Conservation (phyloP, 2,888 invertebrate species). For the Gymnosoma rotundatum region DNA sequence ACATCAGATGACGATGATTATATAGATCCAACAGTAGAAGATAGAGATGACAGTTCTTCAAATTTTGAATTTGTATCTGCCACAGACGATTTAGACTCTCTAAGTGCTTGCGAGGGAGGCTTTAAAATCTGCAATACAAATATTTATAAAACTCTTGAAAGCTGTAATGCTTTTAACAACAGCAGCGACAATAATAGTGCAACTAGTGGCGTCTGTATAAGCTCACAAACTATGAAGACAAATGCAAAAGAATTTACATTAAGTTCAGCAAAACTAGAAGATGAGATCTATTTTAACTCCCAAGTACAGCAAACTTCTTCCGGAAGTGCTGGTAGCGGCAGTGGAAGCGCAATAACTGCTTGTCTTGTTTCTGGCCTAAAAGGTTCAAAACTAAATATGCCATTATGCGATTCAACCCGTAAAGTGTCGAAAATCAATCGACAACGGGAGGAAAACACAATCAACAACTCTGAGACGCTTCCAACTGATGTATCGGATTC, state of each 20-base stretch:
- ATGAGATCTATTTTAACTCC: constrained; percentile 55
- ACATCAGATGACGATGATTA: constrained; percentile 96
- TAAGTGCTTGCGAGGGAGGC: constrained; percentile 8
- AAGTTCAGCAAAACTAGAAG: constrained; percentile 77
- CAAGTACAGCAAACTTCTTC: constrained; percentile 18
- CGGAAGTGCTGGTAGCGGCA: constrained; percentile 45
- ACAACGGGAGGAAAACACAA: constrained; percentile 76
- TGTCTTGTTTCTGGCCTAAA: constrained; percentile 45
- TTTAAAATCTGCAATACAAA: constrained; percentile 57
- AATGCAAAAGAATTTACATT: constrained; percentile 79
- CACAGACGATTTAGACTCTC: constrained; percentile 72
- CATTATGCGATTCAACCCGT: constrained; percentile 76
- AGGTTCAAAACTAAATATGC: constrained; percentile 58
- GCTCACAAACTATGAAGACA: constrained; percentile 74
- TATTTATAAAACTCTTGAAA: constrained; percentile 70
- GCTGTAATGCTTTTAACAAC: constrained; percentile 53
- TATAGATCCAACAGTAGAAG: constrained; percentile 83
- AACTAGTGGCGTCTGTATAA: constrained; percentile 72
- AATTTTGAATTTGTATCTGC: constrained; percentile 75
- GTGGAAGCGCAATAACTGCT: constrained; percentile 36
- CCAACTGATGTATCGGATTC: constrained; percentile 92
- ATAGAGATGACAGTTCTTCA: constrained; percentile 71
- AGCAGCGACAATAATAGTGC: constrained; percentile 75
- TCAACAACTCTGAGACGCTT: constrained; percentile 80
- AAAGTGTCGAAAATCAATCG: constrained; percentile 78